Percentiles rank a stretch among this genome's conserved stretches.
phyloP scores from a whole-genome alignment of 2,797 vertebrate species.

The Characodon lateralis region DNA sequence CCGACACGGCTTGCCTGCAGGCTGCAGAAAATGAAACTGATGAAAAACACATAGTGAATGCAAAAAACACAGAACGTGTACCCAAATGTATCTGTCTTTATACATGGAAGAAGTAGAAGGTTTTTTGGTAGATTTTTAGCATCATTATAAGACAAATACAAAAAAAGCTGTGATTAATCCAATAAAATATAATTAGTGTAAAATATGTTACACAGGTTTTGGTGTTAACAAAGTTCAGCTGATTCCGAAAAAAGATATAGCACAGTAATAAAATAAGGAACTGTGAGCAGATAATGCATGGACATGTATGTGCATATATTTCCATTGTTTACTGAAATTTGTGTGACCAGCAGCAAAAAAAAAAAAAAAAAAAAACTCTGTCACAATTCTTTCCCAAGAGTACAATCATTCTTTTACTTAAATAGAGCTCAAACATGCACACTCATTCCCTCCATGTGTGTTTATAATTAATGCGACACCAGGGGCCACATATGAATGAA shows the following conservation, averaged over 20 bases:
- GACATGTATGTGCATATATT: slow-evolving; percentile 44
- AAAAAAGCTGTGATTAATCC: slow-evolving; percentile 63
- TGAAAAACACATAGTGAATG: slow-evolving; percentile 63
- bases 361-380: not conserved
- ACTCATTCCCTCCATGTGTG: slow-evolving; percentile 43
- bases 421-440: slow-evolving; percentile 43
- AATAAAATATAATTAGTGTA: slow-evolving; percentile 65
- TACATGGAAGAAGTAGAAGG: slow-evolving; percentile 10
- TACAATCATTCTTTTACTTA: slow-evolving; percentile 43
- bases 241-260: slow-evolving; percentile 54
- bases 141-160: slow-evolving; percentile 61
- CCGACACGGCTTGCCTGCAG: slow-evolving; percentile 56
- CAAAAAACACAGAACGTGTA: slow-evolving; percentile 23
- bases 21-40: slow-evolving; percentile 57
- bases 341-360: slow-evolving; percentile 33
- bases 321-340: slow-evolving; percentile 47
- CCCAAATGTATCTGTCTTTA: slow-evolving; percentile 52
- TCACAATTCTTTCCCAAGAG: slow-evolving; percentile 18
- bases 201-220: slow-evolving; percentile 57
- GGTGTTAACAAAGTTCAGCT: slow-evolving; percentile 49
- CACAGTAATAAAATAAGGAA: slow-evolving; percentile 27
- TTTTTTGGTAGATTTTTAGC: slow-evolving; percentile 55
- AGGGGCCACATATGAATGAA: slow-evolving; percentile 49
- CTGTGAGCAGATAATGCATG: slow-evolving; percentile 21
- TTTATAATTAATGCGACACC: slow-evolving; percentile 64